Base-by-base conservation (phyloP, 2,113 vertebrate species). In the Panurus biarmicus region DNA sequence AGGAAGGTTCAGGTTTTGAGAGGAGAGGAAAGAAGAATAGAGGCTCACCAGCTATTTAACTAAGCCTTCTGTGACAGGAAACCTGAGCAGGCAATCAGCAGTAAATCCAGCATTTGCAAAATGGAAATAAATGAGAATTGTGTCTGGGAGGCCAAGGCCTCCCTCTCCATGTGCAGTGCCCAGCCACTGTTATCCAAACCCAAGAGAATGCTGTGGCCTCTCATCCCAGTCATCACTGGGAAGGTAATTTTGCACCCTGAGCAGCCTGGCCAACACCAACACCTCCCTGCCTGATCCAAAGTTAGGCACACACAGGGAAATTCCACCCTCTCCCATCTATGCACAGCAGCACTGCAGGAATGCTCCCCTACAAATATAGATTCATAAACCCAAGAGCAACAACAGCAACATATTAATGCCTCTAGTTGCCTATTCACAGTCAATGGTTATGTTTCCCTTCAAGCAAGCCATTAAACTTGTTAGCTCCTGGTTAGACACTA, bases 381-480 rank as follows among this genome's bases (percentile, higher is more conserved):
- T 74, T 66, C 85, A 79, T 72, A 86, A 88, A 85, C 65, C 12
- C 67, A 36, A 60, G 64, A 90, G 79, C 81, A 83, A 23, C 61
- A 66, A 10, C 79, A 66, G 26, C 69, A 38, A 22, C 70, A 65
- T 54, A 77, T 91, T 81, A 95, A 91, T 90, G 90, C 94, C 82
- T 82, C 69, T 65, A 35, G 94, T 94, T 90, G 81, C 83, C 88
- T 93, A 94, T 96, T 93, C 95, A 94, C 94, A 93, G 93, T 82
- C 94, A 47, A 85, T 70, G 76, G 87, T 82, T 88, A 84, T 58
- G 87, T 93, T 93, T 90, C 78, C 95, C 96, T 97, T 78, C 95
- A 64, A 96, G 95, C 93, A 87, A 96, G 88, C 93, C 95, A 95
- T 97, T 96, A 96, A 94, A 96, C 96, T 96, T 96, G 87, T 96